phyloP scores from a whole-genome alignment of 1,140 invertebrate genomes.

The Leptinotarsa undecemlineata region DNA sequence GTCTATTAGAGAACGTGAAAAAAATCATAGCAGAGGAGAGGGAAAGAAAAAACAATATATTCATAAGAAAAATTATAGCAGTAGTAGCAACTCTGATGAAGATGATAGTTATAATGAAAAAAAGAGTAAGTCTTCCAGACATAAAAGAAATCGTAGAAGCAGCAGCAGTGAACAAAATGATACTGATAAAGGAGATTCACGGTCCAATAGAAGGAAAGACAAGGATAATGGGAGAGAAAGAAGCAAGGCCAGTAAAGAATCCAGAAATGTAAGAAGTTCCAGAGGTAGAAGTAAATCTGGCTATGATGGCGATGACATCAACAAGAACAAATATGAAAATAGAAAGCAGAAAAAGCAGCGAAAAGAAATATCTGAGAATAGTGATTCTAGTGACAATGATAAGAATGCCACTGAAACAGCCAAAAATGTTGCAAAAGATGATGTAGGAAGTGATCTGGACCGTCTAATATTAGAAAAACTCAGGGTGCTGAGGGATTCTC shows the following conservation, averaged over 20 bases:
- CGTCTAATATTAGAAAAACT: slow-evolving; percentile 35
- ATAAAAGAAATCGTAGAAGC: slow-evolving; percentile 18
- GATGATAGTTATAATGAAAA: slow-evolving; percentile 30
- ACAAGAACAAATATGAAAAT: slow-evolving; percentile 10
- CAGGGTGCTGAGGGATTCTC: slow-evolving; percentile 26
- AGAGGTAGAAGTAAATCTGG: slow-evolving; percentile 26
- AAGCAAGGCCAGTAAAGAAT: slow-evolving; percentile 7
- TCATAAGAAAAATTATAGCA: slow-evolving; percentile 21
- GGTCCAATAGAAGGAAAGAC: slow-evolving; percentile 6
- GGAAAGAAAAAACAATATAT: slow-evolving; percentile 37
- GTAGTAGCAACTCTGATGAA: slow-evolving; percentile 26
- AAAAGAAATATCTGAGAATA: slow-evolving; percentile 30
- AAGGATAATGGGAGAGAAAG: slow-evolving; percentile 22
- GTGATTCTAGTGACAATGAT: slow-evolving; percentile 38
- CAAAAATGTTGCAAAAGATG: neutral
- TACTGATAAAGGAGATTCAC: neutral
- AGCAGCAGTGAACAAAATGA: slow-evolving; percentile 19
- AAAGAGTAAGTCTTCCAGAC: slow-evolving; percentile 7
- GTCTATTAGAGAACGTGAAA: slow-evolving; percentile 24
- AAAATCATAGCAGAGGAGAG: slow-evolving; percentile 33
- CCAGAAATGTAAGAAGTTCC: slow-evolving; percentile 18
- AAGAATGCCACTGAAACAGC: neutral
- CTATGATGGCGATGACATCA: slow-evolving; percentile 16
- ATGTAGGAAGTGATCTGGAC: slow-evolving; percentile 29
- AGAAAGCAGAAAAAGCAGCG: slow-evolving; percentile 18